Conservation (phyloP, 2,888 invertebrate species). For the Carabus problematicus region DNA sequence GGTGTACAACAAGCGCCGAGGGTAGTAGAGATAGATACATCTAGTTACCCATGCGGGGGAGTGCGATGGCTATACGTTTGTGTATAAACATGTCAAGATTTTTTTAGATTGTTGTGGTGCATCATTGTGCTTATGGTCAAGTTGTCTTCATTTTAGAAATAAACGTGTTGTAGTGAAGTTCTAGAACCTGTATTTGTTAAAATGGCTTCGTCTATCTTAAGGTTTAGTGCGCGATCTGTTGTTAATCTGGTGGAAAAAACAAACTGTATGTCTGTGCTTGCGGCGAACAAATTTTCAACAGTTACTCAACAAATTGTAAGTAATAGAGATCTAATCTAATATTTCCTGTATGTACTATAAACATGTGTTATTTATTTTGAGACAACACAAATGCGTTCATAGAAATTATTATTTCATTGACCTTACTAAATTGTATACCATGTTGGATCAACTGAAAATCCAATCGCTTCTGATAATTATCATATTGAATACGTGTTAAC, state of each 20-base stretch:
- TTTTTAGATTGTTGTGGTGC: constrained; percentile 33
- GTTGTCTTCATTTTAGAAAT: constrained; percentile 24
- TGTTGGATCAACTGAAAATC: neutral
- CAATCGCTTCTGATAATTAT: no score
- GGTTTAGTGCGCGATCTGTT: constrained; percentile 16
- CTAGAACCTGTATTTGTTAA: constrained; percentile 10
- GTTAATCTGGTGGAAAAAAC: constrained; percentile 20
- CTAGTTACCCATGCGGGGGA: neutral
- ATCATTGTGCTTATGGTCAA: constrained; percentile 10
- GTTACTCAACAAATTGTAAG: constrained; percentile 24
- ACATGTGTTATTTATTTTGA: neutral
- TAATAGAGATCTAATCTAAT: constrained; percentile 14
- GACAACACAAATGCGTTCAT: constrained; percentile 1
- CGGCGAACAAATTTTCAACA: constrained; percentile 11
- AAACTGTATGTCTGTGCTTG: constrained; percentile 15
- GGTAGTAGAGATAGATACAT: constrained; percentile 29
- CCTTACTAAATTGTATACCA: neutral
- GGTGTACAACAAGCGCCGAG: constrained; percentile 17
- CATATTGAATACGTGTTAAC: no score
- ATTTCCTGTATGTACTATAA: constrained; percentile 12
- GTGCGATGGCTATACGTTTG: constrained; percentile 13
- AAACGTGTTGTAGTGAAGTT: constrained; percentile 19
- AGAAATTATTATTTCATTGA: neutral
- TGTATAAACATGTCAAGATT: constrained; percentile 24
- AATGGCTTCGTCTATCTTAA: constrained; percentile 32